These are phyloP conservation scores for Cantharis rustica DNA, from an alignment of 2,888 invertebrate genomes.

Conservation along the genomic window DNA sequence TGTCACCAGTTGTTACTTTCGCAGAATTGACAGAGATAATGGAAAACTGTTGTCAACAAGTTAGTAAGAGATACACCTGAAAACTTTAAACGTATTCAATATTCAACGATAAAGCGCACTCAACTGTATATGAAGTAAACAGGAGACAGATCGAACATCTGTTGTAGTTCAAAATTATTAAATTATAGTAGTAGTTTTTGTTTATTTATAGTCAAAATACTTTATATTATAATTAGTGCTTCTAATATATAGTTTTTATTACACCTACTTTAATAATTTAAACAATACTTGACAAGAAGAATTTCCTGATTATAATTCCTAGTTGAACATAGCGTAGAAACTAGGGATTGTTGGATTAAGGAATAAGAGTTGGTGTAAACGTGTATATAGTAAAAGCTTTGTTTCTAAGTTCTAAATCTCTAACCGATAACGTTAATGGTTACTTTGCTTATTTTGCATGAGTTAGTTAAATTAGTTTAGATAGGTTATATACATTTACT, in stretches of 20 bases:
- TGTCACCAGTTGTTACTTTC: no score
- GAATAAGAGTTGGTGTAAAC: background rate
- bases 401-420: background rate
- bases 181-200: no score
- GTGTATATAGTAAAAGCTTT: background rate
- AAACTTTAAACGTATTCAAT: no score
- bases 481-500: background rate
- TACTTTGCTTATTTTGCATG: background rate
- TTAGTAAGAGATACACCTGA: no score
- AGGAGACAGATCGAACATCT: no score
- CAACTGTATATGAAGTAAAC: no score
- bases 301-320: background rate
- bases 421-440: background rate
- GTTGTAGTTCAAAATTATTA: no score
- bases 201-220: no score
- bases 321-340: background rate
- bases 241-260: background rate
- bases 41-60: no score
- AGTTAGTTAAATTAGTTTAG: background rate
- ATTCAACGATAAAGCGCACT: no score
- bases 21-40: no score
- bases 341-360: background rate
- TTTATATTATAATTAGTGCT: background rate
- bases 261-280: background rate
- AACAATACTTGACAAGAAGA: background rate